Evolutionary conservation across 1,140 invertebrate genomes (phyloP), one percentile per base, ranked within the genome.

Genomic region (Neodiprion pinetum): DNA sequence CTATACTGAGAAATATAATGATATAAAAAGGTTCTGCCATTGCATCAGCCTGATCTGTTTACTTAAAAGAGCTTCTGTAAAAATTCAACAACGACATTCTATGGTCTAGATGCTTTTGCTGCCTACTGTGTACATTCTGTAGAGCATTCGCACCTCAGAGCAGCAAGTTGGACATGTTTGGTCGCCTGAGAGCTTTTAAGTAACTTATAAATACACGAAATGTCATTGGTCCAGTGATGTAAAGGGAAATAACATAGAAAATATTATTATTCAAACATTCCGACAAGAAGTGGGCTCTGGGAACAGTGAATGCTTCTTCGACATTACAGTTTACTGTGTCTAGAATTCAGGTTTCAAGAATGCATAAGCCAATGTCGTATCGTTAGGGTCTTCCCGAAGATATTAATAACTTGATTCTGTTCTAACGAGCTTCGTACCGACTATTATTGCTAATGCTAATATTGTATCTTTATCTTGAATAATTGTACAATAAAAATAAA

Each of bases 371-470:
- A 83, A 84, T 76, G 82, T 82, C 82, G 75, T 86, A 84, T 79
- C 82, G 78, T 84, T 85, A 86, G 86, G 85, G 84, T 87, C 86
- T 88, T 88, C 86, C 86, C 83, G 77, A 81, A 40, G 78, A 50
- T 61, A 61, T 61, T 61, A 61, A 17, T 61, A 61, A 61, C 53
- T 40, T 61, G 53, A 61, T 61, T 61, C 3, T 17, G n/a, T 61
- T 61, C n/a, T 61, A 61, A 14, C 53, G n/a, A 61, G 53, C 28
- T 40, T 40, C 28, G 28, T 40, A 40, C 28, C 28, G 28, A 40
- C 28, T 40, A 40, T 40, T 40, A 40, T 61, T 61, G 9, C 53
- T 61, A 40, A 40, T 40, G 28, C 1, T 40, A 40, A 40, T 40
- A 40, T 40, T 40, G 28, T 40, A 40, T 40, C 5, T 40, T 40